These are phyloP conservation scores for Leuciscus idus DNA, from an alignment of 2,113 vertebrate species.

Conservation along the genomic window DNA sequence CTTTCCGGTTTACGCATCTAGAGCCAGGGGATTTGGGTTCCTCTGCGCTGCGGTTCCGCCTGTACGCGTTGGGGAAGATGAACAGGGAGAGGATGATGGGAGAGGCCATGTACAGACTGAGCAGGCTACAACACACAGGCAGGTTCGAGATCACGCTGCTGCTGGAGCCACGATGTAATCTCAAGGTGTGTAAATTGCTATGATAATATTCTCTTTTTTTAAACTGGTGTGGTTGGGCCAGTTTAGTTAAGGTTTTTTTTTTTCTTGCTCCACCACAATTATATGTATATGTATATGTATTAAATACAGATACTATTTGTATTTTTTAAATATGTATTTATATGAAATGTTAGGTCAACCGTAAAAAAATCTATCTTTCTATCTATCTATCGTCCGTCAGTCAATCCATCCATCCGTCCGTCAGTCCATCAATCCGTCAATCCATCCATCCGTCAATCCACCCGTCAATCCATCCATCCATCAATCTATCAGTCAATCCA, in stretches of 20 bases:
- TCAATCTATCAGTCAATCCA: no score
- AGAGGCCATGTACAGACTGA: constrained; percentile 85
- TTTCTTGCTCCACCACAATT: background rate
- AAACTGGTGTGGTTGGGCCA: background rate
- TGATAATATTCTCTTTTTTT: background rate
- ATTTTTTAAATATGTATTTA: background rate
- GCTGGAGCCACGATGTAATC: constrained; percentile 89
- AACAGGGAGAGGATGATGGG: constrained; percentile 93
- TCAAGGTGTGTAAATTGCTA: constrained; percentile 67
- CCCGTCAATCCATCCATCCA: accelerated
- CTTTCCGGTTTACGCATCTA: constrained; percentile 84
- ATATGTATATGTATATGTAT: no score
- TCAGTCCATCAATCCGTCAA: no score
- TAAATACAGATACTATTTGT: background rate
- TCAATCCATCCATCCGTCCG: no score
- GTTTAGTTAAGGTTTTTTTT: background rate
- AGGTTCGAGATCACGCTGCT: constrained; percentile 80
- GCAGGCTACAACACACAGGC: constrained; percentile 70
- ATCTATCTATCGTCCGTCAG: no score
- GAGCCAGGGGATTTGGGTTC: constrained; percentile 78
- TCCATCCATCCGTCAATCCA: no score
- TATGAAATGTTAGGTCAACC: no score
- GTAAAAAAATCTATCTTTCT: no score
- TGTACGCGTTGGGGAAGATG: constrained; percentile 88
- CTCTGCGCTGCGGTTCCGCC: constrained; percentile 86